Evolutionary conservation across 2,113 vertebrate species (phyloP), one percentile per base, ranked within the genome.

Genomic region (Casuarius casuarius): DNA sequence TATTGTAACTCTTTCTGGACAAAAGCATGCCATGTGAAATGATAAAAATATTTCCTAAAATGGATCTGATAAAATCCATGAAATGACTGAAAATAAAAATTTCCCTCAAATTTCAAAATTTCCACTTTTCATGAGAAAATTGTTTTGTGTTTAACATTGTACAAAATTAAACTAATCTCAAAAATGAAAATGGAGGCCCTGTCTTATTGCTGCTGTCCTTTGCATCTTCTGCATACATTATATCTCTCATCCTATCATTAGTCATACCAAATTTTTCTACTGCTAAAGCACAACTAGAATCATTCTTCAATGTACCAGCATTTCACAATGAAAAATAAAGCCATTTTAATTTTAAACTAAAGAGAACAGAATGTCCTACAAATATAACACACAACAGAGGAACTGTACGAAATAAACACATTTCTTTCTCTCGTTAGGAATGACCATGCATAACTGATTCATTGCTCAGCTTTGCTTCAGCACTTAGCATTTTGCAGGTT

Each of bases 321-420:
- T 59, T 87, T 84, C 33, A 26, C 49, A 80, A 80, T 26, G 77
- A 84, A 76, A 95, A 78, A 80, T 76, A 92, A 94, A 96, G 52
- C 77, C 9, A 54, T 76, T 94, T 95, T 68, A 84, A 96, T 90
- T 87, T 95, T 63, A 77, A 94, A 80, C 23, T 48, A 84, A 56
- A 86, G 62, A 86, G 46, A 87, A 89, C 0, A 5, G 31, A 92
- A 67, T 33, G 7, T 67, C 76, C 83, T 84, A 42, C 72, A 81
- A 88, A 40, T 66, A 83, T 54, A 76, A n/a, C 19, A 26, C 0
- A 0, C 46, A 58, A 67, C 62, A 80, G 65, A 84, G 35, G 22
- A 22, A 38, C 61, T 71, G 52, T 46, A 11, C 72, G 66, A 94
- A 92, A 73, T 84, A 61, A 85, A 21, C 42, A 68, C 75, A 59